Conservation (phyloP, 2,113 vertebrate species). For the Promerops cafer region DNA sequence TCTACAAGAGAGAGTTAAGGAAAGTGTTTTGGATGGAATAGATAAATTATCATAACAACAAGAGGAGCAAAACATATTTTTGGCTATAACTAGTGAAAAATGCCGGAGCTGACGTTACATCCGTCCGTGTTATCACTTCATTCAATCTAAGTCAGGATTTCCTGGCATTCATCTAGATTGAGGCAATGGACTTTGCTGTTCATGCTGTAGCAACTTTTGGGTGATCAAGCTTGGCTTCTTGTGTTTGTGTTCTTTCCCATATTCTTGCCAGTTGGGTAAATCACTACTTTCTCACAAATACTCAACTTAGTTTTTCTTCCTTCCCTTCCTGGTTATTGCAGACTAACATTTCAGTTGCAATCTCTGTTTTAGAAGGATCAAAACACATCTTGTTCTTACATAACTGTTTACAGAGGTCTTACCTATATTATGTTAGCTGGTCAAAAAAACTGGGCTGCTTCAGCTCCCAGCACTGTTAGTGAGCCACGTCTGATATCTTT, state of each 20-base stretch:
- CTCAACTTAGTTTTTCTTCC: not conserved
- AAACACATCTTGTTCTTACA: not conserved
- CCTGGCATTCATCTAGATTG: conserved; percentile 51
- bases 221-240: not conserved
- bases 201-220: not conserved
- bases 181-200: not conserved
- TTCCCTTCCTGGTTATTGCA: not conserved
- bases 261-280: not conserved
- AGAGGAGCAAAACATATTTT: conserved; percentile 10
- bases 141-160: conserved; percentile 58
- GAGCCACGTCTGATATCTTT: not conserved
- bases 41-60: not conserved
- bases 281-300: not conserved
- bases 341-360: not conserved
- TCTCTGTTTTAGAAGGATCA: not conserved
- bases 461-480: not conserved
- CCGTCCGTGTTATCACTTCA: not conserved
- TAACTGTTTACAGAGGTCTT: not conserved
- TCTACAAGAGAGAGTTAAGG: not conserved
- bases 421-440: not conserved
- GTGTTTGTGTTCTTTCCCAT: not conserved
- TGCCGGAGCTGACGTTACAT: conserved; percentile 26
- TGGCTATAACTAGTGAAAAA: conserved; percentile 21
- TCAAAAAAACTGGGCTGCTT: not conserved
- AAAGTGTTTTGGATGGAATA: not conserved